phyloP scores from a whole-genome alignment of 2,113 vertebrate genomes.

The Sorex araneus region DNA sequence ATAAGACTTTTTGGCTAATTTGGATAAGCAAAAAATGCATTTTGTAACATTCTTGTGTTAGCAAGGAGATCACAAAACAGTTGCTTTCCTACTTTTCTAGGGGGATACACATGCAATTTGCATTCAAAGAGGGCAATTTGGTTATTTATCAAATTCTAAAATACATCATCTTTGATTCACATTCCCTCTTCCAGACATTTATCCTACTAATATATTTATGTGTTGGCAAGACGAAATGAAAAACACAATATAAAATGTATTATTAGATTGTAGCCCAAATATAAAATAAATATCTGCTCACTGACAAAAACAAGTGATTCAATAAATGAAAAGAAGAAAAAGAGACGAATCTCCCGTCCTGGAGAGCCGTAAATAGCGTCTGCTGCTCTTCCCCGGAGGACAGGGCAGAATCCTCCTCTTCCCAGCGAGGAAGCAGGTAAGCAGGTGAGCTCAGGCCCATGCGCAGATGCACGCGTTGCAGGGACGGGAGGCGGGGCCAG shows the following conservation, averaged over 20 bases:
- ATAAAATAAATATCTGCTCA: background rate
- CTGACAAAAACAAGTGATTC: background rate
- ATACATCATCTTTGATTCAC: background rate
- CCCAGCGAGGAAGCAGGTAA: too few species aligned
- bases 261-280: background rate
- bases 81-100: background rate
- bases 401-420: too few species aligned
- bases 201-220: background rate
- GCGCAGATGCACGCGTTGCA: too few species aligned
- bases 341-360: too few species aligned
- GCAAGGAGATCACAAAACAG: background rate
- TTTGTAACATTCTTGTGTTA: background rate
- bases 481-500: too few species aligned
- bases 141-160: constrained; percentile 33
- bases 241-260: background rate
- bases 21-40: background rate
- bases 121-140: background rate
- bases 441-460: too few species aligned
- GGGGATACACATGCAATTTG: background rate
- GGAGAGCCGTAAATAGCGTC: too few species aligned
- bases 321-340: background rate
- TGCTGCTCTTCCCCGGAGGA: too few species aligned
- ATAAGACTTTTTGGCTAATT: background rate
- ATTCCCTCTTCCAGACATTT: background rate
- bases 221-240: background rate